Evolutionary conservation across 2,797 vertebrate genomes (phyloP).

Genomic region (Sebastes iracundus): DNA sequence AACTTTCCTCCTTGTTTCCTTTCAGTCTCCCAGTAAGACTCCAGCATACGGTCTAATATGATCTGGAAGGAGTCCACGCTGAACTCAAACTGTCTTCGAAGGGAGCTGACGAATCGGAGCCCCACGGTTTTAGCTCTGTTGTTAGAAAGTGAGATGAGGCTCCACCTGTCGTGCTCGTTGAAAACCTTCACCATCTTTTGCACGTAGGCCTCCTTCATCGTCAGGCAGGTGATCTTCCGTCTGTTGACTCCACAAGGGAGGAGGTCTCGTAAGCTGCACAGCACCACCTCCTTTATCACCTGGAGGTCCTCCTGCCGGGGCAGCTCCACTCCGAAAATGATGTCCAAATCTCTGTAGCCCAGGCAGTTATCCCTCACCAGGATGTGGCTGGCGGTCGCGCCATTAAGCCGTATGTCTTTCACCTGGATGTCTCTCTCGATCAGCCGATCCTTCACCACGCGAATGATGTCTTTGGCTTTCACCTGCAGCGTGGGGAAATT

Average conservation of each 20-base stretch:
- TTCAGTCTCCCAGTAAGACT: slow-evolving; percentile 86
- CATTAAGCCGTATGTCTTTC: slow-evolving; percentile 92
- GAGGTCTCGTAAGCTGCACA: slow-evolving; percentile 89
- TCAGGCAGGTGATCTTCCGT: slow-evolving; percentile 93
- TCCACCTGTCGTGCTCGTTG: slow-evolving; percentile 93
- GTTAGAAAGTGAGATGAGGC: slow-evolving; percentile 96
- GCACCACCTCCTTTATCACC: slow-evolving; percentile 92
- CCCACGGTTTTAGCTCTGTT: slow-evolving; percentile 95
- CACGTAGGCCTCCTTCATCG: slow-evolving; percentile 96
- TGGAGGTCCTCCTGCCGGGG: slow-evolving; percentile 93
- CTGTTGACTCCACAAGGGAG: slow-evolving; percentile 90
- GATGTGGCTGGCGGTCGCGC: slow-evolving; percentile 94
- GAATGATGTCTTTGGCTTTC: slow-evolving; percentile 94
- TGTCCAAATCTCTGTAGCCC: slow-evolving; percentile 93
- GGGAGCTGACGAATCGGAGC: slow-evolving; percentile 92
- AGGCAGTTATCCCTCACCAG: slow-evolving; percentile 90
- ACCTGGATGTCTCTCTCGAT: slow-evolving; percentile 88
- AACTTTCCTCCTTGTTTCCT: slow-evolving; percentile 58
- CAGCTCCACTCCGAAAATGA: slow-evolving; percentile 94
- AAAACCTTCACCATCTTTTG: slow-evolving; percentile 99
- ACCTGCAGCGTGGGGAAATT: slow-evolving; percentile 97
- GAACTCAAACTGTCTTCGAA: slow-evolving; percentile 96
- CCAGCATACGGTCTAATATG: slow-evolving; percentile 89
- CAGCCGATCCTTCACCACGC: slow-evolving; percentile 90
- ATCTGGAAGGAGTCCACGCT: slow-evolving; percentile 99